Percentiles rank a stretch among this genome's conserved stretches.
Evolutionary conservation across 2,113 vertebrate genomes (phyloP).

Genomic region (Thymallus thymallus): DNA sequence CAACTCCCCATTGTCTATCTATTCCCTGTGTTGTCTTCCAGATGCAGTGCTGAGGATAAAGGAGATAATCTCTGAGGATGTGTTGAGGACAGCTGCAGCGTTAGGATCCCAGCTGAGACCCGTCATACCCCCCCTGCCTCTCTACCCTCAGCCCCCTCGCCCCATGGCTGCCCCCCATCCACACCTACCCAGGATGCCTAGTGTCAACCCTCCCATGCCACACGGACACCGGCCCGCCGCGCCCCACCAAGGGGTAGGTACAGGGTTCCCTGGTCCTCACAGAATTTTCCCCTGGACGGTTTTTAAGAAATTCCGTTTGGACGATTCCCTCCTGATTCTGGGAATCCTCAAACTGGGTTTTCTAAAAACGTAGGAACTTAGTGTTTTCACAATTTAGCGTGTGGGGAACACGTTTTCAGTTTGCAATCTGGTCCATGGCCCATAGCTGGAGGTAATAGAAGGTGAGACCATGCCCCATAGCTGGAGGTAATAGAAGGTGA

Average conservation of each 20-base stretch:
- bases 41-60: conserved; percentile 93
- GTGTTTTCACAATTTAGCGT: too few species aligned
- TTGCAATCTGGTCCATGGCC: too few species aligned
- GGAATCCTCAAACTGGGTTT: too few species aligned
- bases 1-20: neutral
- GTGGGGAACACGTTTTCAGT: too few species aligned
- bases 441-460: conserved; percentile 68
- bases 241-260: conserved; percentile 72
- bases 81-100: conserved; percentile 74
- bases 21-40: conserved; percentile 45
- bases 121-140: conserved; percentile 83
- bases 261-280: too few species aligned
- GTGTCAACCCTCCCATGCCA: conserved; percentile 32
- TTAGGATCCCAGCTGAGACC: conserved; percentile 74
- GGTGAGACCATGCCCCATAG: conserved; percentile 55
- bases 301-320: too few species aligned
- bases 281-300: too few species aligned
- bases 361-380: too few species aligned
- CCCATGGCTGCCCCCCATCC: conserved; percentile 52
- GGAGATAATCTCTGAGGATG: conserved; percentile 91
- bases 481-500: conserved; percentile 73
- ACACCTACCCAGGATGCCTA: conserved; percentile 51
- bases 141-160: conserved; percentile 87
- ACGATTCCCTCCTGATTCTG: too few species aligned
- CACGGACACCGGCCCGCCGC: conserved; percentile 68